Evolutionary conservation across 2,797 vertebrate species (phyloP).

Genomic region (Gymnodraco acuticeps): DNA sequence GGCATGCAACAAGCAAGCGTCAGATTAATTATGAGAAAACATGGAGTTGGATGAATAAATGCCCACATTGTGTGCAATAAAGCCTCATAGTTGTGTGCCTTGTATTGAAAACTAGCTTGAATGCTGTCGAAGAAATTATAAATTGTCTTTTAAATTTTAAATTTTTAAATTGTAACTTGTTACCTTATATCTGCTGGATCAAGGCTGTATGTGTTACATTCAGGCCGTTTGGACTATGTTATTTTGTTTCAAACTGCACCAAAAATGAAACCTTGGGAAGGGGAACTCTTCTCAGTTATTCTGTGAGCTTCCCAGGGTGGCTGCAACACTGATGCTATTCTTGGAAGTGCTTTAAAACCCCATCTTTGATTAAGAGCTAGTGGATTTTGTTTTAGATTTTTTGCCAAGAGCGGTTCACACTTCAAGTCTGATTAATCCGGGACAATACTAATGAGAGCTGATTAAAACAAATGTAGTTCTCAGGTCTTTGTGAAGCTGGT

Average conservation of each 20-base stretch:
- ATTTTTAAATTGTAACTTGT: too few species aligned
- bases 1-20: slow-evolving; percentile 37
- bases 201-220: neutral
- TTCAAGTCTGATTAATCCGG: slow-evolving; percentile 41
- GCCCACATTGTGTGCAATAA: slow-evolving; percentile 12
- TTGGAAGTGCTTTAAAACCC: slow-evolving; percentile 43
- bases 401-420: slow-evolving; percentile 41
- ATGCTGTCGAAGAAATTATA: slow-evolving; percentile 7
- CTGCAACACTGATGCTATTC: slow-evolving; percentile 46
- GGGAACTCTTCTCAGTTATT: slow-evolving; percentile 37
- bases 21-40: slow-evolving; percentile 56
- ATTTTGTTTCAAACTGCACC: slow-evolving; percentile 9
- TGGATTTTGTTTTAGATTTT: slow-evolving; percentile 41
- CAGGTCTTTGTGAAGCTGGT: too few species aligned
- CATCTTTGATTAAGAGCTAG: slow-evolving; percentile 55
- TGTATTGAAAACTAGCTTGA: slow-evolving; percentile 15
- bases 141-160: neutral
- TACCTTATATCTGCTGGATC: slow-evolving; percentile 4
- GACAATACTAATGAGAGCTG: slow-evolving; percentile 44
- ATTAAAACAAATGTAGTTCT: slow-evolving; percentile 15
- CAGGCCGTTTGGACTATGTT: neutral
- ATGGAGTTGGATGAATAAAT: slow-evolving; percentile 46
- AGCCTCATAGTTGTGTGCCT: slow-evolving; percentile 12
- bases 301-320: slow-evolving; percentile 29
- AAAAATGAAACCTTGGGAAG: slow-evolving; percentile 27